A percentile compares a stretch with the other conserved stretches of the same genome.
phyloP scores from a whole-genome alignment of 2,113 vertebrate species.

The Callaeas wilsoni region DNA sequence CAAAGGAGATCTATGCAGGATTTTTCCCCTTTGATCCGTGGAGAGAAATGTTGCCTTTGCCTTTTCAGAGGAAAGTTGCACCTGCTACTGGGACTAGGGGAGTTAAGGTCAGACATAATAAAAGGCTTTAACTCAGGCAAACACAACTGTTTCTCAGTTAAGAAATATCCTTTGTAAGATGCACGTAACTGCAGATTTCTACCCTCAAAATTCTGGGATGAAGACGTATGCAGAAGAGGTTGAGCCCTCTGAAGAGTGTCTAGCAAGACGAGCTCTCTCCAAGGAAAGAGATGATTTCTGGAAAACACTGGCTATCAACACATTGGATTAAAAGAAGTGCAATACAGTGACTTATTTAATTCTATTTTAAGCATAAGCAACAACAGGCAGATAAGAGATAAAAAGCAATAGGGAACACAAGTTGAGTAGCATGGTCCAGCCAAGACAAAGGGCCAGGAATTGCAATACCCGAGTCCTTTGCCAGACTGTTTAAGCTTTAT shows the following conservation, averaged over 20 bases:
- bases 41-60: not conserved
- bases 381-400: not conserved
- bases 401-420: not conserved
- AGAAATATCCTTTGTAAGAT: not conserved
- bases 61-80: slow-evolving; percentile 7
- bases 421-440: not conserved
- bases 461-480: not conserved
- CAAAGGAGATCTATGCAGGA: not conserved
- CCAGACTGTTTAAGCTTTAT: not conserved
- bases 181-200: not conserved
- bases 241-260: not conserved
- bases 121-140: not conserved
- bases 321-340: not conserved
- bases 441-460: not conserved
- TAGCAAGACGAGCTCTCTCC: not conserved
- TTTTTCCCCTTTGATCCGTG: not conserved
- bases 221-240: not conserved
- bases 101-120: not conserved
- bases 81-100: not conserved
- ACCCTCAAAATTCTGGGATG: not conserved
- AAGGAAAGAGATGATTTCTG: not conserved
- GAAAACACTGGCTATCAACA: not conserved
- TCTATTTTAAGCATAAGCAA: not conserved
- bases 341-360: not conserved
- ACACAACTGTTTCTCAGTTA: not conserved